Evolutionary conservation across 2,113 vertebrate genomes (phyloP).

Genomic region (Ctenodactylus gundi): DNA sequence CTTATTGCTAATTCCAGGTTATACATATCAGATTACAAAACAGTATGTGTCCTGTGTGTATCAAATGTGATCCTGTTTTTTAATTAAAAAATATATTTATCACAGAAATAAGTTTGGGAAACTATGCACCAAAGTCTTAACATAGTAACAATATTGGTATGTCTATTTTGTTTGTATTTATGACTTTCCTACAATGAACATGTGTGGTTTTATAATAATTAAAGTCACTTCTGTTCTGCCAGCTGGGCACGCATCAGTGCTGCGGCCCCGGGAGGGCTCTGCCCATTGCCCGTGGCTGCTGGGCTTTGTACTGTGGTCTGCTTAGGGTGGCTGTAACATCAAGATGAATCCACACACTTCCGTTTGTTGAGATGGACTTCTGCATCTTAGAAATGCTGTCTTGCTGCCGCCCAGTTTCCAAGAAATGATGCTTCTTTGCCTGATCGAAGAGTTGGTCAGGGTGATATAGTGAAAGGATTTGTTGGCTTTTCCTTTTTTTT

Average conservation of each 20-base stretch:
- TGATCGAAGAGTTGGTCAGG: not conserved
- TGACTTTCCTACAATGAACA: slow-evolving; percentile 5
- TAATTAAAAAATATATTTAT: not conserved
- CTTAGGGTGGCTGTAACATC: not conserved
- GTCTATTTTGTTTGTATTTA: slow-evolving; percentile 29
- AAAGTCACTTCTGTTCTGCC: not conserved
- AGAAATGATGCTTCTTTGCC: not conserved
- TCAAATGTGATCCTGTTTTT: slow-evolving; percentile 7
- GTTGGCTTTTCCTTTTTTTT: not conserved
- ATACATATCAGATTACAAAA: no score
- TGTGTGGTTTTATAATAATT: not conserved
- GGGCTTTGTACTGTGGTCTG: not conserved
- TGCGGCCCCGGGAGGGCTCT: not conserved
- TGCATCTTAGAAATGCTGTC: not conserved
- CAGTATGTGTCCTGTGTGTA: no score
- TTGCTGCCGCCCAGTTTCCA: not conserved
- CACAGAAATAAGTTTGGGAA: not conserved
- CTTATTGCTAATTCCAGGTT: no score
- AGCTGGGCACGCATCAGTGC: not conserved
- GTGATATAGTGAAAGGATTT: not conserved
- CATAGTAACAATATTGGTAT: not conserved
- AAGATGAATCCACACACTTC: slow-evolving; percentile 14
- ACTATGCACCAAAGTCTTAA: not conserved
- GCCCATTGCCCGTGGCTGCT: not conserved
- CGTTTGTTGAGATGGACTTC: not conserved